Evolutionary conservation across 2,797 vertebrate species (phyloP), one percentile per base, ranked within the genome.

Genomic region (Melanogrammus aeglefinus): DNA sequence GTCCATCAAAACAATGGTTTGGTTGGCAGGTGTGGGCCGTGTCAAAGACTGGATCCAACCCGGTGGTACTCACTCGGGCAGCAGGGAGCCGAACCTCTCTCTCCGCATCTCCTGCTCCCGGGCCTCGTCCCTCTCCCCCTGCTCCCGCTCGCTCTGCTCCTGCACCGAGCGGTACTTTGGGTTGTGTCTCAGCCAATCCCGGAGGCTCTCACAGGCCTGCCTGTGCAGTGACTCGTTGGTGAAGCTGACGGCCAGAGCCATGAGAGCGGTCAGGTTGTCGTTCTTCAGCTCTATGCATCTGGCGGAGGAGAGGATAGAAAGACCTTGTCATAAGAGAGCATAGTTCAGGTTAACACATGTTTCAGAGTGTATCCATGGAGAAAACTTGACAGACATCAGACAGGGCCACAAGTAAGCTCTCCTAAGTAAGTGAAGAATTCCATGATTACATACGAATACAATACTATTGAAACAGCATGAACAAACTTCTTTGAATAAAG

Each of bases 201-300:
- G 93, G 4, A 99, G 93, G 0, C 97, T 97, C 89, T 99, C 96
- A 69, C 98, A 99, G 0, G 98, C 98, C 90, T 99, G 98, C 87
- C 97, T 96, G 94, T 99, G 98, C 87, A 99, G 90, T 3, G 98
- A 99, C 82, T 99, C 98, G 0, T 99, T 99, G 76, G 98, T 99
- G 88, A 99, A 99, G 86, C 98, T 99, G 78, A 99, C 98, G 0
- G 97, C 97, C 85, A 99, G 86, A 0, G 98, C 96, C 98, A 98
- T 99, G 78, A 99, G 95, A 0, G 97, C 97, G 0, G 94, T 96
- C 83, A 97, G 93, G 90, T 99, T 99, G 86, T 97, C 96, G 2
- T 97, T 96, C 91, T 98, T 95, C 85, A 99, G 91, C 80, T 98
- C 96, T 88, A 99, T 94, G 87, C 98, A 99, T 87, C 98, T 99